Conservation (phyloP, 1,140 invertebrate species). For the Lethocerus indicus region DNA sequence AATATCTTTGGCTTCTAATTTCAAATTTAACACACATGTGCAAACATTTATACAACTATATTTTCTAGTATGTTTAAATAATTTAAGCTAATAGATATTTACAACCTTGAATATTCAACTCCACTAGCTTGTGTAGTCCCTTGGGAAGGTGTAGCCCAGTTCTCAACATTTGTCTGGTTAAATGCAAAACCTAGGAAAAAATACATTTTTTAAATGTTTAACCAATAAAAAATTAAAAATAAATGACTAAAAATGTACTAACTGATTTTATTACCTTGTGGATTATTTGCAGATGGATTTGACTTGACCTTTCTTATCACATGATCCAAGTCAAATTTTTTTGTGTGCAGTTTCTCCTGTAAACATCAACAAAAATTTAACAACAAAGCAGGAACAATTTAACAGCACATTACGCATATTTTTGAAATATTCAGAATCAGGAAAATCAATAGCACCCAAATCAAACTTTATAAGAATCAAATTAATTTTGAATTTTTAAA, state of each 20-base stretch:
- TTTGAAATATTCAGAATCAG: neutral
- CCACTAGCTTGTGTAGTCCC: conserved; percentile 3
- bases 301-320: conserved; percentile 7
- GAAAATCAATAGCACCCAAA: no score
- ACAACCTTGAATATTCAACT: conserved; percentile 9
- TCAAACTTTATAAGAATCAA: no score
- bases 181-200: neutral
- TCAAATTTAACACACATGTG: no score
- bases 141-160: conserved; percentile 4
- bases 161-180: conserved; percentile 6
- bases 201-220: neutral
- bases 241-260: neutral
- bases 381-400: neutral
- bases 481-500: no score
- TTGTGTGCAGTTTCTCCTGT: conserved; percentile 10
- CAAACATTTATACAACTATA: no score
- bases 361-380: neutral
- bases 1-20: no score
- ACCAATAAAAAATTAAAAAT: neutral
- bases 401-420: neutral
- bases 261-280: neutral
- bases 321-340: conserved; percentile 10
- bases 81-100: neutral
- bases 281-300: neutral
- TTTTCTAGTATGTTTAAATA: no score